phyloP scores from a whole-genome alignment of 2,888 invertebrate species.

The Clostera curtula region DNA sequence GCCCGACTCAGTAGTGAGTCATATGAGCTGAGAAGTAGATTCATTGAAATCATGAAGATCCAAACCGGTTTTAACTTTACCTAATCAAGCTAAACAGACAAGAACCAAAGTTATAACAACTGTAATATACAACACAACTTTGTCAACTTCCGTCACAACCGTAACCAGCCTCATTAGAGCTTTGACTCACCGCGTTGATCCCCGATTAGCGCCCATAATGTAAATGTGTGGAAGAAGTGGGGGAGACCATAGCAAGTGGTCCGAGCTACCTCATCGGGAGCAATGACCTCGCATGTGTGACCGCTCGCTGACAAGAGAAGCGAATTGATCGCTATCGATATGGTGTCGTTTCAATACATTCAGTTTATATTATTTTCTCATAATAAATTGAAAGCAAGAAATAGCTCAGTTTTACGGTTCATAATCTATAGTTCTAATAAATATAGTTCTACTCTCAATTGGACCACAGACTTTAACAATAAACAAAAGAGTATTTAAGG shows the following conservation, averaged over 20 bases:
- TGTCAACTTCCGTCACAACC: conserved; percentile 24
- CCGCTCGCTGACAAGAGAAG: conserved; percentile 29
- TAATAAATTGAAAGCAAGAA: no score
- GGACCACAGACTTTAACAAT: no score
- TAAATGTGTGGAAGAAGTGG: not conserved
- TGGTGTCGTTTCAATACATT: conserved; percentile 13
- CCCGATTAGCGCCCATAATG: not conserved
- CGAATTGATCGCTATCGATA: conserved; percentile 25
- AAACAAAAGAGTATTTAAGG: no score
- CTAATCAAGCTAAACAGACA: conserved; percentile 5
- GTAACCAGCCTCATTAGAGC: conserved; percentile 6
- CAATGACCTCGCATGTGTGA: conserved; percentile 29
- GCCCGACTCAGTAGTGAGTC: no score
- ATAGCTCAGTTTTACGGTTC: no score
- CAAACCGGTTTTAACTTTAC: not conserved
- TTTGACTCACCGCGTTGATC: not conserved
- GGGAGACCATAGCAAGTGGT: conserved; percentile 16
- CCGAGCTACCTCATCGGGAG: conserved; percentile 19
- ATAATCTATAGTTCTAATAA: no score
- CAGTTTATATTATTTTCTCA: conserved; percentile 7
- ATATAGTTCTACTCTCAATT: no score
- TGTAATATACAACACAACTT: conserved; percentile 7
- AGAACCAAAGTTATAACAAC: conserved; percentile 6
- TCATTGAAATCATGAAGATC: no score
- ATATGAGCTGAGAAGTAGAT: no score